Conservation (phyloP, 1,140 invertebrate genomes). For the Cardiocondyla obscurior region DNA sequence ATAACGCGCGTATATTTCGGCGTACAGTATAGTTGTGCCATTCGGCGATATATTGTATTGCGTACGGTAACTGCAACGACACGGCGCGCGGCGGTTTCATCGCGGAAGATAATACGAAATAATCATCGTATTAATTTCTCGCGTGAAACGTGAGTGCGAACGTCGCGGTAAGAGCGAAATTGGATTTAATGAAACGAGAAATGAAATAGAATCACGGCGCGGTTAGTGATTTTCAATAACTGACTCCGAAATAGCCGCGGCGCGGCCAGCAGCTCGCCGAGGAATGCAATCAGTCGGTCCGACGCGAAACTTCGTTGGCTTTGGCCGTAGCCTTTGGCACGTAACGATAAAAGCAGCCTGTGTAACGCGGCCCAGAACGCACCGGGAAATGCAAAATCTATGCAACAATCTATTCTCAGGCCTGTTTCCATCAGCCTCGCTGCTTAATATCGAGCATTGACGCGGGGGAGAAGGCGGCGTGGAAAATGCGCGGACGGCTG, state of each 20-base stretch:
- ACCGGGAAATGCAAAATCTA: constrained; percentile 72
- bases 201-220: neutral
- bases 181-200: constrained; percentile 26
- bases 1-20: neutral
- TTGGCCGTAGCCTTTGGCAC: neutral
- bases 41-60: neutral
- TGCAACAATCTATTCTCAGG: constrained; percentile 62
- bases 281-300: constrained; percentile 51
- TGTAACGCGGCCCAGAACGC: constrained; percentile 31
- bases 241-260: constrained; percentile 2
- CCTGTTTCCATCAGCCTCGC: neutral
- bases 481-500: constrained; percentile 37
- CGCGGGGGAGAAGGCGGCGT: constrained; percentile 1
- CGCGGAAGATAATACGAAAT: constrained; percentile 9
- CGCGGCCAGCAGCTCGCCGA: neutral
- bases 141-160: neutral
- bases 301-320: constrained; percentile 23
- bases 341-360: neutral
- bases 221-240: constrained; percentile 43
- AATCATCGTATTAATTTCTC: constrained; percentile 32
- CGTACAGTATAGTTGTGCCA: neutral
- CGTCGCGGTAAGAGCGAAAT: neutral
- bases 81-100: neutral
- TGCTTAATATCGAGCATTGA: constrained; percentile 55
- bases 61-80: neutral